Evolutionary conservation across 2,113 vertebrate genomes (phyloP), one percentile per base, ranked within the genome.

Genomic region (Verasper variegatus): DNA sequence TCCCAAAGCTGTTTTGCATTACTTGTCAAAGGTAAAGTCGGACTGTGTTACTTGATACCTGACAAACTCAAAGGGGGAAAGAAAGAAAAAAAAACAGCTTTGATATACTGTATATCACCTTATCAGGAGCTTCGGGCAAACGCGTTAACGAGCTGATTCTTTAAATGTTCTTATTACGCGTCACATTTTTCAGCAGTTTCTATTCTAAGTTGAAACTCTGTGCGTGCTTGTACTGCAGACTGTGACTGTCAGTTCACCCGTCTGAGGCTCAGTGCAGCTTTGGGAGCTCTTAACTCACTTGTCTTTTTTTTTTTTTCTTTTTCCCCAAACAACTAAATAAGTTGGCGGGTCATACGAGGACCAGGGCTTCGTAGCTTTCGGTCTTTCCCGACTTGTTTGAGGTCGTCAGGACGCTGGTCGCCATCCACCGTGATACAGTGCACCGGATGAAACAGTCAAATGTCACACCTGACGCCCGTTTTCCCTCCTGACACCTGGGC

Each of bases 11-110:
- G 74, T 72, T 83, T 74, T 71, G 67, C 76, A 71, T 76, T 64
- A 59, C 73, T 88, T 82, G 83, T 90, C 82, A 88, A 87, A 92
- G 87, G 88, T 84, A 78, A 87, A 71, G 81, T 88, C 76, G 68
- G 72, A 78, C 37, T 54, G 55, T 63, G 66, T 78, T 77, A 57
- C 61, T 88, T 76, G 51, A 86, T 76, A 71, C 45, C 73, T 67
- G 83, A 85, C 68, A 82, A 74, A 78, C 21, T 54, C 9, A 66
- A 61, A 84, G 73, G 71, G 23, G 23, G 23, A 24, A 24, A 31
- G 27, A 31, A 7, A 24, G 2, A 24, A 18, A 51, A 51, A 51
- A 51, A 20, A 76, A 71, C 23, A 12, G 60, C 62, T 83, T 89
- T 89, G 75, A 90, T 82, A 57, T 49, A 2, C n/a, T 49, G 40